Base-by-base conservation (phyloP, 2,888 invertebrate species). In the Eupithecia tripunctaria region DNA sequence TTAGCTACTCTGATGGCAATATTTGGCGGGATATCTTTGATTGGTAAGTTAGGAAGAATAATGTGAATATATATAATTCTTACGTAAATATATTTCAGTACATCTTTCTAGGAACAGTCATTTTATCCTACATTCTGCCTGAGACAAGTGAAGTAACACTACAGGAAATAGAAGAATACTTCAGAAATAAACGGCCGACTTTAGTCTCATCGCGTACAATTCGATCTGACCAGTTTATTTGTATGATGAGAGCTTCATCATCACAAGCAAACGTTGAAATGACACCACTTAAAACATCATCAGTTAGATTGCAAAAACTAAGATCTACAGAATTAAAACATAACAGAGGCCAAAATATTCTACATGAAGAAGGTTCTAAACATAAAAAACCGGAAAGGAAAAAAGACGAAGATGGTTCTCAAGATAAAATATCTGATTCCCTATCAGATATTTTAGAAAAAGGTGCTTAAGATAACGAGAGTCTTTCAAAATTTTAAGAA, bases 161-260 rank as follows among this genome's bases (percentile, higher is more conserved):
- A 1, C 96, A 95, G 85, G 96, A 96, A 84, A 96, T 96, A 65
- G 96, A 96, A 85, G 96, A 96, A 79, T 96, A 95, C 78, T 96
- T 95, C 81, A 95, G 95, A 10, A 95, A 95, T 0, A 88, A 94
- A 12, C 93, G 91, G 0, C 84, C 92, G 14, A 89, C 92, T 0
- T 96, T 56, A 12, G 88, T 89, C 2, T 88, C 90, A 68, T 90
- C 79, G 82, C 84, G 88, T 21, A 82, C 78, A 38, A 75, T 87
- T 0, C 76, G 80, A 38, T 83, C 85, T 0, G 72, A 82, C 47
- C 87, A 86, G 60, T 3, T 29, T 25, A 0, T 25, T 12, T 25
- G 12, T 14, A 56, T 56, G 60, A 60, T 60, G 21, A 60, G 12
- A 60, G 27, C 29, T 21, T 8, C 15, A 29, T 60, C 60, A 60